Evolutionary conservation across 2,113 vertebrate species (phyloP), one percentile per base, ranked within the genome.

Genomic region (Nothoprocta pentlandii): DNA sequence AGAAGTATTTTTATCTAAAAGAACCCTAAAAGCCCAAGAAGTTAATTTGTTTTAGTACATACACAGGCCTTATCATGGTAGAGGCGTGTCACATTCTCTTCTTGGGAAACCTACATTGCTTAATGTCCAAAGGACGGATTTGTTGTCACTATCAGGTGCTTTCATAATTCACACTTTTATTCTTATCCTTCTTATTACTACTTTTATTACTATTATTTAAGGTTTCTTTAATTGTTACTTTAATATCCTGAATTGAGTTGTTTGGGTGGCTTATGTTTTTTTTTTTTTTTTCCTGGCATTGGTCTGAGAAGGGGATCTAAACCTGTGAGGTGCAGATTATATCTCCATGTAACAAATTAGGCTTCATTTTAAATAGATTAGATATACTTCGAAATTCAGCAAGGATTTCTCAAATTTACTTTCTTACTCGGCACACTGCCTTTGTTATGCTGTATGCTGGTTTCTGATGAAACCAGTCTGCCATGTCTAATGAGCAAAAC

Each of bases 31-130:
- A 59, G 8, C 17, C 30, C 42, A 49, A 73, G 63, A 7, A 70
- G 15, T 25, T 73, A 30, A 54, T 59, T 63, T 0, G 0, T 53
- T 11, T 30, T 26, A 69, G 9, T 30, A 10, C 5, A 16, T 4
- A 3, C 22, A n/a, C 39, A 82, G 39, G 44, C 30, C 59, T 42
- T 49, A 32, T 53, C 61, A 46, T 59, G 30, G 8, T 32, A 54
- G 54, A 12, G 25, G 28, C 42, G 12, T 54, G 54, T 49, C 77
- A 44, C 19, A 64, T n/a, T 8, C 7, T 11, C 9, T 10, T 46
- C 61, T 63, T 90, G 79, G 51, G 46, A 79, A 62, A 36, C 49
- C 17, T 26, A 53, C n/a, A 71, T 23, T 71, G 47, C 46, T 34
- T 71, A 34, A n/a, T 34, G 26, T 12, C 26, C 53, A 54, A 54